Evolutionary conservation across 2,797 vertebrate genomes (phyloP).

Genomic region (Oceanodroma leucorhoa): DNA sequence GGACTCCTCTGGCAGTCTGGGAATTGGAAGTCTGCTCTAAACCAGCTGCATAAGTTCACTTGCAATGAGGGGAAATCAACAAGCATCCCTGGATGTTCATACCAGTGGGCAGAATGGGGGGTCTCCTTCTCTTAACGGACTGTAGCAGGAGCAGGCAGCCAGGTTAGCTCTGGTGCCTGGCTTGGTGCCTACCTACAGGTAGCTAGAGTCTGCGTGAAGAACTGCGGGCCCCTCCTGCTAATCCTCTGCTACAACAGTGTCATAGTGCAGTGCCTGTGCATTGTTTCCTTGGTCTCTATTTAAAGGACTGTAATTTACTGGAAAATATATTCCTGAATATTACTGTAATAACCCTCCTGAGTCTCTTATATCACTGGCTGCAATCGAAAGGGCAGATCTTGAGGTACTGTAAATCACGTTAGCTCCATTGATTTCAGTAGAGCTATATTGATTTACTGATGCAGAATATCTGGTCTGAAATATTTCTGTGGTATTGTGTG

Average conservation of each 20-base stretch:
- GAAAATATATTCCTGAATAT: conserved; percentile 56
- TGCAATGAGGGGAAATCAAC: background rate
- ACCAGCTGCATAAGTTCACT: background rate
- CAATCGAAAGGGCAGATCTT: conserved; percentile 53
- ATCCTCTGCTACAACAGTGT: background rate
- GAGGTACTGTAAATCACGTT: conserved; percentile 38
- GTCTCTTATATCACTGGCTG: background rate
- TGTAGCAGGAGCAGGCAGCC: background rate
- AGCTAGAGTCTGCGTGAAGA: background rate
- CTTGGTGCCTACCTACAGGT: background rate
- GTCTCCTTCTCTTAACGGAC: background rate
- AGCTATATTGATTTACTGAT: conserved; percentile 56
- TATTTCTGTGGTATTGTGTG: conserved; percentile 10
- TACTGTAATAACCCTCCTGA: conserved; percentile 48
- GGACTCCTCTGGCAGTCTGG: background rate
- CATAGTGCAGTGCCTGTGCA: background rate
- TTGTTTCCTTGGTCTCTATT: background rate
- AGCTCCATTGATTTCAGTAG: conserved; percentile 47
- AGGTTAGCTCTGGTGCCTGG: background rate
- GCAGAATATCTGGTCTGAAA: conserved; percentile 30
- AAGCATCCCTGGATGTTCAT: background rate
- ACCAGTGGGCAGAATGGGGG: accelerated
- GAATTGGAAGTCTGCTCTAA: background rate
- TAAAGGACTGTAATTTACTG: conserved; percentile 46
- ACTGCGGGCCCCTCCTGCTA: background rate